phyloP scores from a whole-genome alignment of 2,113 vertebrate genomes.

The Typhlomys cinereus region DNA sequence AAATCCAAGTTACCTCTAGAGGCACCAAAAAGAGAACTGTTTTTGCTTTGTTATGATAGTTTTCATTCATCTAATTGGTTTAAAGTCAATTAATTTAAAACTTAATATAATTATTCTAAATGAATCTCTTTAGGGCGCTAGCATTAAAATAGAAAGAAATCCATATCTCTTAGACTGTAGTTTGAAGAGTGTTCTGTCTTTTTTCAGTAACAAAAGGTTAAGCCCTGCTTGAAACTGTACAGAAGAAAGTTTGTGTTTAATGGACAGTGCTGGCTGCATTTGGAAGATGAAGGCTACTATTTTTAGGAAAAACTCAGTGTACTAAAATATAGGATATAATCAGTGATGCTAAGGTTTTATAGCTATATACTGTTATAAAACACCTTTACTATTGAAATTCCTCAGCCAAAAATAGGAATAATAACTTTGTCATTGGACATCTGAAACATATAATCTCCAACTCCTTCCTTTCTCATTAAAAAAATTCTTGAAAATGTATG shows the following conservation, averaged over 20 bases:
- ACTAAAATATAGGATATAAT: conserved; percentile 38
- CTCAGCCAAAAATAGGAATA: conserved; percentile 38
- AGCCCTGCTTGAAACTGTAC: conserved; percentile 12
- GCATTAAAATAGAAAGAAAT: background rate
- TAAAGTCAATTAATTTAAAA: conserved; percentile 25
- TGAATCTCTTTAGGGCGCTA: background rate
- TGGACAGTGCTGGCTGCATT: background rate
- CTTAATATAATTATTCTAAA: background rate
- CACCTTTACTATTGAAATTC: conserved; percentile 60
- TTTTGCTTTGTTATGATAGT: background rate
- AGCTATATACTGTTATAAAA: conserved; percentile 28
- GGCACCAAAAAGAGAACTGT: background rate
- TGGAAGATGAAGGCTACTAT: conserved; percentile 34
- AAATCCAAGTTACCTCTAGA: background rate
- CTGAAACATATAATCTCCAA: conserved; percentile 38
- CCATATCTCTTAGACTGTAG: background rate
- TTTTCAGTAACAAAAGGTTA: background rate
- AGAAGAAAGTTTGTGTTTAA: background rate
- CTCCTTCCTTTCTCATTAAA: conserved; percentile 5
- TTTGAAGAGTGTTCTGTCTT: background rate
- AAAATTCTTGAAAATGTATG: conserved; percentile 5
- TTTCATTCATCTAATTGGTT: background rate
- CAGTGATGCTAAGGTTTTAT: conserved; percentile 24
- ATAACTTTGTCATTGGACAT: conserved; percentile 38
- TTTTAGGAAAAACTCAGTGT: conserved; percentile 40